Base-by-base conservation (phyloP, 2,888 invertebrate genomes). In the Syrista parreyssii region DNA sequence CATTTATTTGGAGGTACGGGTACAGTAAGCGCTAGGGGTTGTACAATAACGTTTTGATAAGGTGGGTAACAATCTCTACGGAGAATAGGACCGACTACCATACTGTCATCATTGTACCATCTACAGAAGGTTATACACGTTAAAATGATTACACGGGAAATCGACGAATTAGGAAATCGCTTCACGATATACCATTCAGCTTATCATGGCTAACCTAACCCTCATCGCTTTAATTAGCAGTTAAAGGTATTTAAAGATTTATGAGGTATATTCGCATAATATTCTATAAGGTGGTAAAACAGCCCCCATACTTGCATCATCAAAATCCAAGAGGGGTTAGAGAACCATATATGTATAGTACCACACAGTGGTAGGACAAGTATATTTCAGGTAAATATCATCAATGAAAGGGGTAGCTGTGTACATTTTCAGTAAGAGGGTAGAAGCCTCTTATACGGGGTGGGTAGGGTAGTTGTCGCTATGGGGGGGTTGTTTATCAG, bases 401-500 rank as follows among this genome's bases (percentile, higher is more conserved):
- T 55, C 55, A 55, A 55, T 23, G 23, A 55, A 23, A 55, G 55
- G 55, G 55, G 55, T 23, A 23, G 23, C 23, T 55, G 55, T 23
- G 55, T 55, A 55, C 23, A 23, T 55, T 55, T 55, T 9, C 9
- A 55, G 23, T 55, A 23, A 23, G 23, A 55, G 55, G 55, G 55
- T 55, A 23, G 55, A 55, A 55, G 55, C 9, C 15, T 55, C 55
- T 55, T 23, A 55, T 9, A 23, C 1, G 23, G 55, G 55, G 23
- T 23, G 23, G 55, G 55, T 6, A 4, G 55, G 23, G 55, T 55
- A 55, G 55, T 55, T 55, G 55, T 55, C 23, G 23, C 55, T 23
- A 23, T 55, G 55, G 55, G 9, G 71, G 32, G 71, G 31, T 31
- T 71, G 71, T 71, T 71, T 71, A 71, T 71, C 71, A 71, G 71